Conservation (phyloP, 2,797 vertebrate genomes). For the Sylvia borin region DNA sequence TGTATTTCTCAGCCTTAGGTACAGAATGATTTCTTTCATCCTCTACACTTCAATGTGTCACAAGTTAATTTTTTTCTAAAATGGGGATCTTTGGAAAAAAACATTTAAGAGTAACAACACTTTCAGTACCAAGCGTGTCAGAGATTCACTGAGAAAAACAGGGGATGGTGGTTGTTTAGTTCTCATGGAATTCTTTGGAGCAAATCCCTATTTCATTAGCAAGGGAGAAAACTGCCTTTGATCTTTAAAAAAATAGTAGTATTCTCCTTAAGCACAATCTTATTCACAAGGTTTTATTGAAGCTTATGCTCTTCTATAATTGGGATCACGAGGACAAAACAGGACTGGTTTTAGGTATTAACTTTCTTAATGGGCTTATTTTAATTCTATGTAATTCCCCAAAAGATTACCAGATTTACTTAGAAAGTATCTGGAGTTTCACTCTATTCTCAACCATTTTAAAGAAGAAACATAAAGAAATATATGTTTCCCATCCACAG, state of each 20-base stretch:
- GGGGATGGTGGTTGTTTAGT: neutral
- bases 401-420: neutral
- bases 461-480: neutral
- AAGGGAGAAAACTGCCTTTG: neutral
- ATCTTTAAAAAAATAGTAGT: neutral
- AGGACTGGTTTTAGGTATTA: neutral
- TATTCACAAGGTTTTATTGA: neutral
- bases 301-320: neutral
- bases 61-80: neutral
- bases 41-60: neutral
- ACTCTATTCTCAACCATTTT: neutral
- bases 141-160: neutral
- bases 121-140: neutral
- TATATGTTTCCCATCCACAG: neutral
- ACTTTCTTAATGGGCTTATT: neutral
- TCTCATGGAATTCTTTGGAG: neutral
- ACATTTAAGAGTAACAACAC: neutral
- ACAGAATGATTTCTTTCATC: neutral
- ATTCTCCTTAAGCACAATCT: neutral
- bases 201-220: neutral
- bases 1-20: neutral
- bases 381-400: neutral
- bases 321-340: neutral
- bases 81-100: neutral
- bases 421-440: neutral